These are phyloP conservation scores for Aspidiotus rigidus DNA, from an alignment of 2,888 invertebrate species.

Conservation along the genomic window DNA sequence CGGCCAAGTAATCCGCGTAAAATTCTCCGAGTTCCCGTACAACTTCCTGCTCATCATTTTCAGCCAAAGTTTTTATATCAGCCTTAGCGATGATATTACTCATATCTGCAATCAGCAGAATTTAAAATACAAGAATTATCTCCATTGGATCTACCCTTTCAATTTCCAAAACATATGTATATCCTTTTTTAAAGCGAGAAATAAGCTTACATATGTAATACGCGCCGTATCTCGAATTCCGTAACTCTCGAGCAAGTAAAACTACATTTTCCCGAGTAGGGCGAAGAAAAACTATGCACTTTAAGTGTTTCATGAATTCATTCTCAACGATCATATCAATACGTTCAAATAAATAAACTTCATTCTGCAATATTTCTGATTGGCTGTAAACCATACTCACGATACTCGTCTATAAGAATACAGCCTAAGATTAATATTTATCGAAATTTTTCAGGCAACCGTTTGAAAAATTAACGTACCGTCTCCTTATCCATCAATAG, in stretches of 20 bases:
- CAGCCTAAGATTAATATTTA: neutral
- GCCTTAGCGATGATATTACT: slow-evolving; percentile 95
- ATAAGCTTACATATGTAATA: slow-evolving; percentile 83
- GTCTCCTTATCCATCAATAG: slow-evolving; percentile 97
- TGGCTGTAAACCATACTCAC: slow-evolving; percentile 97
- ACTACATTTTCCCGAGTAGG: slow-evolving; percentile 93
- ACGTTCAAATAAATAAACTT: slow-evolving; percentile 92
- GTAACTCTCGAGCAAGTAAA: slow-evolving; percentile 77
- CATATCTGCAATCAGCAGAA: slow-evolving; percentile 60
- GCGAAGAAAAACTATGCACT: slow-evolving; percentile 88
- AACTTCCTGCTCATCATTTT: slow-evolving; percentile 95
- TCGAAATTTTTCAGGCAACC: too few relatives aligned
- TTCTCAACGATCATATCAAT: slow-evolving; percentile 56
- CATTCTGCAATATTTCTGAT: slow-evolving; percentile 94
- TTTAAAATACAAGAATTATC: neutral
- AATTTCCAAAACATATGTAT: neutral
- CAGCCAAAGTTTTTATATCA: slow-evolving; percentile 90
- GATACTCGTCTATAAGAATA: slow-evolving; percentile 69
- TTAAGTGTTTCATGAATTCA: slow-evolving; percentile 80
- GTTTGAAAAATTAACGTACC: slow-evolving; percentile 47
- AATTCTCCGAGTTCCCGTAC: slow-evolving; percentile 94
- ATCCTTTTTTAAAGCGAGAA: slow-evolving; percentile 1
- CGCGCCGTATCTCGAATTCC: slow-evolving; percentile 86
- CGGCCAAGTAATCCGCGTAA: slow-evolving; percentile 90
- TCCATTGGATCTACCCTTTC: neutral